phyloP scores from a whole-genome alignment of 1,140 invertebrate genomes.

The Pollicipes pollicipes region DNA sequence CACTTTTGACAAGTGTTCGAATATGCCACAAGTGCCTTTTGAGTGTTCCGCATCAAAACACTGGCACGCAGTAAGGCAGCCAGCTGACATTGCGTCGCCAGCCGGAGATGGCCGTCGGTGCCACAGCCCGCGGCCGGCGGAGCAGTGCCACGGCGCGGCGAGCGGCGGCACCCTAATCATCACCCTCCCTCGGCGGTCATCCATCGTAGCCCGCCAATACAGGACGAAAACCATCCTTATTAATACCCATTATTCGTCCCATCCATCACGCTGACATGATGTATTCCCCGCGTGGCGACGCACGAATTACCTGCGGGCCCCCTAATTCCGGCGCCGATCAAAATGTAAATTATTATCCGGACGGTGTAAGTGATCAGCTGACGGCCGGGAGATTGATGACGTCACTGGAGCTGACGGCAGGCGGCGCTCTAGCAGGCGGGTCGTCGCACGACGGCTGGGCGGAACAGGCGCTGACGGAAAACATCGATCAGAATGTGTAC shows the following conservation, averaged over 20 bases:
- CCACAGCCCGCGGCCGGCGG: not conserved
- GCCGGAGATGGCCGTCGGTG: too few species aligned
- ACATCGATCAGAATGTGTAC: not conserved
- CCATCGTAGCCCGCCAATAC: not conserved
- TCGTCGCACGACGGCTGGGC: too few species aligned
- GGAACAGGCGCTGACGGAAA: not conserved
- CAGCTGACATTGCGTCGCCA: too few species aligned
- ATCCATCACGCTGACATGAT: not conserved
- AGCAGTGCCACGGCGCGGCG: too few species aligned
- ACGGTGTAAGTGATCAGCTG: not conserved
- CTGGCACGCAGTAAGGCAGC: too few species aligned
- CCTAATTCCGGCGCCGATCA: not conserved
- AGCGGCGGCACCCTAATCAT: not conserved
- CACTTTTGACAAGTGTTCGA: too few species aligned
- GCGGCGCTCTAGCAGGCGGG: not conserved
- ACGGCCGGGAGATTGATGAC: not conserved
- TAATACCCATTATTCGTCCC: not conserved
- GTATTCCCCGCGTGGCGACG: not conserved
- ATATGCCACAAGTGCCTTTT: too few species aligned
- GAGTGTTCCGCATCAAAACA: too few species aligned
- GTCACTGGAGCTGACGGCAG: not conserved
- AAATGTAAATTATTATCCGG: not conserved
- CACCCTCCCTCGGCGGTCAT: not conserved
- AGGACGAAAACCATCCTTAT: not conserved
- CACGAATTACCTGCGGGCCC: not conserved